These are phyloP conservation scores for Hipposideros larvatus DNA, from an alignment of 2,797 vertebrate species.

Conservation along the genomic window DNA sequence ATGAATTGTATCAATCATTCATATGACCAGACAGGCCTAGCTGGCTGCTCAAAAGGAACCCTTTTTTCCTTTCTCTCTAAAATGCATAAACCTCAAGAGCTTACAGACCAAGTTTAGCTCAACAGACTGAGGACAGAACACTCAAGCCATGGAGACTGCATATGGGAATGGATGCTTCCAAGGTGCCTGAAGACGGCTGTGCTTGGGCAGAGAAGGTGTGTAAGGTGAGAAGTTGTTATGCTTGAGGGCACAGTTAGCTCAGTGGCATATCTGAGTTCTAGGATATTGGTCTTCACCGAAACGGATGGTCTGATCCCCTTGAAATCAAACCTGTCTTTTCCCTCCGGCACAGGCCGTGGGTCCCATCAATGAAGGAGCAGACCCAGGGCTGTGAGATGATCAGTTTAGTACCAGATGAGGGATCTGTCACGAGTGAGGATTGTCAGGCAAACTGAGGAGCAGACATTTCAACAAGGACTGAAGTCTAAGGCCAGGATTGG, in stretches of 20 bases:
- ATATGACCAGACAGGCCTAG: neutral
- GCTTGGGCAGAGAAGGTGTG: neutral
- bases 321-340: neutral
- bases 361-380: neutral
- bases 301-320: neutral
- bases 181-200: neutral
- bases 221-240: neutral
- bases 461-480: neutral
- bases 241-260: neutral
- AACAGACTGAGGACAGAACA: neutral
- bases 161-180: too few relatives aligned
- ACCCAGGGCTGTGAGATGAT: neutral
- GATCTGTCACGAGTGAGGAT: slow-evolving; percentile 4
- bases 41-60: neutral
- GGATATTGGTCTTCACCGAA: neutral
- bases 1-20: neutral
- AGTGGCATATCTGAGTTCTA: neutral
- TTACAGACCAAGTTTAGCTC: neutral
- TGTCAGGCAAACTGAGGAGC: neutral
- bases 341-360: neutral
- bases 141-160: neutral
- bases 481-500: neutral
- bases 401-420: slow-evolving; percentile 21
- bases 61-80: neutral
- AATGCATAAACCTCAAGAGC: neutral